These are phyloP conservation scores for Tachysurus fulvidraco DNA, from an alignment of 2,113 vertebrate genomes.

Conservation along the genomic window DNA sequence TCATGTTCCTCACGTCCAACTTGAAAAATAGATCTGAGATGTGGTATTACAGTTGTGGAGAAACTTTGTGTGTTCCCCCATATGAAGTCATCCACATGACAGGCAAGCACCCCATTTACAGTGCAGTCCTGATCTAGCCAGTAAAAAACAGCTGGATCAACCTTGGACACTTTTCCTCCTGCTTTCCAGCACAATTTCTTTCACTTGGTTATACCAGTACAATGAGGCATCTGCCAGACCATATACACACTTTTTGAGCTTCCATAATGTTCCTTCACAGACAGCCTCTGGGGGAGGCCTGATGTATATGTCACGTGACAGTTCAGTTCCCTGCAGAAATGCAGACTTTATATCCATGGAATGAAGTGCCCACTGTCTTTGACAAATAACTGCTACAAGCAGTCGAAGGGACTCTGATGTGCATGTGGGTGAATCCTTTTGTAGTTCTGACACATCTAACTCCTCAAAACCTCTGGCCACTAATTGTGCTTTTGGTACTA, in stretches of 20 bases:
- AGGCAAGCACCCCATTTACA: no score
- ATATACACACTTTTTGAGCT: conserved; percentile 48
- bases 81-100: conserved; percentile 50
- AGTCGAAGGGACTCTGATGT: no score
- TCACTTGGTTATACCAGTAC: conserved; percentile 51
- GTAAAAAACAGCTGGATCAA: conserved; percentile 31
- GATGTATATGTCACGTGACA: conserved; percentile 40
- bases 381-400: conserved; percentile 39
- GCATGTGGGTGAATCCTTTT: no score
- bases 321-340: conserved; percentile 45
- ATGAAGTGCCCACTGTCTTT: conserved; percentile 49
- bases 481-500: no score
- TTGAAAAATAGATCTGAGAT: neutral
- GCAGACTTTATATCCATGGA: conserved; percentile 52
- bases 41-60: neutral
- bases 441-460: no score
- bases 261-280: no score
- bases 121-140: conserved; percentile 2
- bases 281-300: conserved; percentile 37
- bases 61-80: conserved; percentile 8
- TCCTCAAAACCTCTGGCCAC: no score
- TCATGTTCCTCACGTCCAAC: neutral
- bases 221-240: conserved; percentile 43
- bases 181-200: conserved; percentile 18
- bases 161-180: conserved; percentile 17